These are phyloP conservation scores for Gallinago stenura DNA, from an alignment of 2,797 vertebrate species.

Conservation along the genomic window DNA sequence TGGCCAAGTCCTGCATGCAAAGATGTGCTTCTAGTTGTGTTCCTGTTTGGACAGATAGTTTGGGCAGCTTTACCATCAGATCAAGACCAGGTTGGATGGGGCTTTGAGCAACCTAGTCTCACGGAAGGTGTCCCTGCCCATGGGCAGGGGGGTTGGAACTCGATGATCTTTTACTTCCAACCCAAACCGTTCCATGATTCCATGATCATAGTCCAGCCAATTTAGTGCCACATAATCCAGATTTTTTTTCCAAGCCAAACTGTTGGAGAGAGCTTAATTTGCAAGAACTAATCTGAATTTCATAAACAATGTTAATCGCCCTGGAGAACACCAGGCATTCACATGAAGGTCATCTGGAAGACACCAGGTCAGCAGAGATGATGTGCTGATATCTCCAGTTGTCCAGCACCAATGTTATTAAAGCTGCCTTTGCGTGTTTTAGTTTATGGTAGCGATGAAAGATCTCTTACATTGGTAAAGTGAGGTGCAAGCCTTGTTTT, in stretches of 20 bases:
- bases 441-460: not conserved
- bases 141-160: not conserved
- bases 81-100: not conserved
- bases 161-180: not conserved
- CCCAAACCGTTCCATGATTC: not conserved
- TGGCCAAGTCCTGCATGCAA: not conserved
- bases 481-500: not conserved
- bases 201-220: not conserved
- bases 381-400: not conserved
- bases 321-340: not conserved
- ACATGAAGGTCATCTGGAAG: not conserved
- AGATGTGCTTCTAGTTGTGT: not conserved
- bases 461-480: not conserved
- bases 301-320: not conserved
- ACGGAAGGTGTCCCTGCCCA: not conserved
- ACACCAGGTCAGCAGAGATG: not conserved
- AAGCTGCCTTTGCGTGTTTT: not conserved
- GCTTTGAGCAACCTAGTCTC: not conserved
- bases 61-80: not conserved
- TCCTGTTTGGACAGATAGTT: not conserved
- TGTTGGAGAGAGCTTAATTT: not conserved
- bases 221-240: not conserved
- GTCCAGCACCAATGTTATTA: not conserved
- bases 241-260: not conserved
- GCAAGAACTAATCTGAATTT: not conserved